Conservation (phyloP, 2,888 invertebrate species). For the Ctenicera cuprea region DNA sequence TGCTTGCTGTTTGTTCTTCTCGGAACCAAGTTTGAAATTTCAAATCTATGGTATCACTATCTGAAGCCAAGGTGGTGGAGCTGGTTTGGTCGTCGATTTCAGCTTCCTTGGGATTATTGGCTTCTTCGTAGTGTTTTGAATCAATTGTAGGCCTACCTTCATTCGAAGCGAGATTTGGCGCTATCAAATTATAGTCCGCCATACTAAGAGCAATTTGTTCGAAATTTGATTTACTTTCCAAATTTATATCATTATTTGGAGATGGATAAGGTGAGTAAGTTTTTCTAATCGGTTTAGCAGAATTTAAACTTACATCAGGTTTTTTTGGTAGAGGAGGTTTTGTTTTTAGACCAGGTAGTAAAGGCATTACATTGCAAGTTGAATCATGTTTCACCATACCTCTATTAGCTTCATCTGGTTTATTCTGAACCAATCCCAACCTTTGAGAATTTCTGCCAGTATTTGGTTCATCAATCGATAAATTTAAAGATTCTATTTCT, state of each 20-base stretch:
- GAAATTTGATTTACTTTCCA: constrained; percentile 9
- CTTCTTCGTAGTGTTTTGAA: not conserved
- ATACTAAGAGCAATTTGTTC: constrained; percentile 36
- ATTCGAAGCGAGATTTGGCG: not conserved
- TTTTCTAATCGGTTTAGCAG: not conserved
- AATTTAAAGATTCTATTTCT: too few relatives aligned
- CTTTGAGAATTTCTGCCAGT: not conserved
- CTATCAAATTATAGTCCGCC: constrained; percentile 36
- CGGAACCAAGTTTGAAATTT: constrained; percentile 57
- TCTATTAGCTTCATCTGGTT: not conserved
- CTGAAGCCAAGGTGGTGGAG: constrained; percentile 29
- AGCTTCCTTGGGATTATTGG: not conserved
- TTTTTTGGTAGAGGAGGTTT: constrained; percentile 70
- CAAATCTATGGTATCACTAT: constrained; percentile 34
- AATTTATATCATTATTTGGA: not conserved
- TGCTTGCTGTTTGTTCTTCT: constrained; percentile 52
- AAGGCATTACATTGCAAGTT: constrained; percentile 46
- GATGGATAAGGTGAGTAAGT: not conserved
- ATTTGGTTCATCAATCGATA: not conserved
- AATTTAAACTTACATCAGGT: constrained; percentile 27
- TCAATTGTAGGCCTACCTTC: not conserved
- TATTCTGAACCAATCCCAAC: not conserved
- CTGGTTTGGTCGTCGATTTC: constrained; percentile 34
- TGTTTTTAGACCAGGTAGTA: constrained; percentile 66
- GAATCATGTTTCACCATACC: constrained; percentile 1